Base-by-base conservation (phyloP, 2,113 vertebrate genomes). In the Laterallus jamaicensis region DNA sequence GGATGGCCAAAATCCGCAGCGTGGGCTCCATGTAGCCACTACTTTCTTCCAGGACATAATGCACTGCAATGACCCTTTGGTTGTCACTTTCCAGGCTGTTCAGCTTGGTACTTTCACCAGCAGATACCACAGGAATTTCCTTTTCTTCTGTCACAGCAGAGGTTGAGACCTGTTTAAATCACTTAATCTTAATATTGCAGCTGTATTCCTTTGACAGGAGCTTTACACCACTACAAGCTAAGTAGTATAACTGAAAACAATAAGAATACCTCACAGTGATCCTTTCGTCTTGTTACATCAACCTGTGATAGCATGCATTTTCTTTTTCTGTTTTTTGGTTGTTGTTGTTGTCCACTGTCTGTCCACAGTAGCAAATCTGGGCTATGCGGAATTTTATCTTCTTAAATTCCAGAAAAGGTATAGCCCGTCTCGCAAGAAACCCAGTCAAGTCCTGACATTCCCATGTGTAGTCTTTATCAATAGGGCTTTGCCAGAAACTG, bases 11-110 rank as follows among this genome's bases (percentile, higher is more conserved):
- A 97, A 99, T 99, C 12, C 99, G 97, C 71, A 99, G 95, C 0
- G 98, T 99, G 78, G 99, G 99, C 95, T 99, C 99, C 99, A 99
- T 99, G 97, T 99, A 99, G 25, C 99, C 99, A 15, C 98, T 99
- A 97, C 99, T 99, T 97, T 99, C 99, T 96, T 99, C 99, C 86
- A 99, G 97, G 11, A 99, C 99, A 4, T 99, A 99, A 63, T 99
- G 99, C 15, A 99, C 99, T 0, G 98, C 98, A 9, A 98, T 98
- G 1, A 98, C 96, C 15, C 94, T 69, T 32, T 97, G 94, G 2
- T 94, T 86, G 35, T 93, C 74, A 0, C 90, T 95, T 66, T 97
- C 98, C 77, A 97, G 82, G 73, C 73, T 96, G 85, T 94, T 96
- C 87, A 96, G 42, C 47, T 22, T 94, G 47, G 66, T 92, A 59